These are phyloP conservation scores for Melieria crassipennis DNA, from an alignment of 2,888 invertebrate species.

Conservation along the genomic window DNA sequence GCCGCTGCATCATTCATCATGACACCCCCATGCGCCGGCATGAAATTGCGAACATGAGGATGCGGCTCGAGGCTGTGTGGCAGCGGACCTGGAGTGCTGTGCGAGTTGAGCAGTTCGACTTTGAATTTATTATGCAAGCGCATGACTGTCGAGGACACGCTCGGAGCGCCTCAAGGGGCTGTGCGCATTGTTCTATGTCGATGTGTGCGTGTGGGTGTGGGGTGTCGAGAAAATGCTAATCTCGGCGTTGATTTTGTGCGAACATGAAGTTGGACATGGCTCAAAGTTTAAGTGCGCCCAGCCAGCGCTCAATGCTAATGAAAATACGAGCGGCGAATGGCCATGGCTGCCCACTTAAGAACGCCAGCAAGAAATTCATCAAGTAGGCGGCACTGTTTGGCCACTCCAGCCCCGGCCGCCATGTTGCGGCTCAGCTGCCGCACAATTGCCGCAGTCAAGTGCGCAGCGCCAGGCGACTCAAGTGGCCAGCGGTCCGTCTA, in stretches of 20 bases:
- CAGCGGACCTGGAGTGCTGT: neutral
- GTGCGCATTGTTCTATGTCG: too few relatives aligned
- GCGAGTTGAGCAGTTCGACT: slow-evolving; percentile 25
- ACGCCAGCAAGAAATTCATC: slow-evolving; percentile 2
- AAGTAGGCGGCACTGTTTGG: neutral
- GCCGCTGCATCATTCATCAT: too few relatives aligned
- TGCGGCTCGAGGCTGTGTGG: too few relatives aligned
- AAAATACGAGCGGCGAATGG: neutral
- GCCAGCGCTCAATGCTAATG: neutral
- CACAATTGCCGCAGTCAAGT: neutral
- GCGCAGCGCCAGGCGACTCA: neutral
- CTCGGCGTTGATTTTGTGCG: neutral
- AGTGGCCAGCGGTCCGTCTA: neutral
- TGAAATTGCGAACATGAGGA: too few relatives aligned
- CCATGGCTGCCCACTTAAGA: neutral
- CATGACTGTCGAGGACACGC: slow-evolving; percentile 24
- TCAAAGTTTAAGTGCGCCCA: neutral
- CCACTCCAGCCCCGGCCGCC: neutral
- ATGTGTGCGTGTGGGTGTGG: too few relatives aligned
- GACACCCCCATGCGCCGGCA: too few relatives aligned
- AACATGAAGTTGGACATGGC: neutral
- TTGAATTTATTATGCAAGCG: slow-evolving; percentile 35
- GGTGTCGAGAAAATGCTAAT: neutral
- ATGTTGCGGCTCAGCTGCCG: neutral
- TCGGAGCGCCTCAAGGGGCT: slow-evolving; percentile 17